Evolutionary conservation across 1,140 invertebrate species (phyloP), one percentile per base, ranked within the genome.

Genomic region (Oppia nitens): DNA sequence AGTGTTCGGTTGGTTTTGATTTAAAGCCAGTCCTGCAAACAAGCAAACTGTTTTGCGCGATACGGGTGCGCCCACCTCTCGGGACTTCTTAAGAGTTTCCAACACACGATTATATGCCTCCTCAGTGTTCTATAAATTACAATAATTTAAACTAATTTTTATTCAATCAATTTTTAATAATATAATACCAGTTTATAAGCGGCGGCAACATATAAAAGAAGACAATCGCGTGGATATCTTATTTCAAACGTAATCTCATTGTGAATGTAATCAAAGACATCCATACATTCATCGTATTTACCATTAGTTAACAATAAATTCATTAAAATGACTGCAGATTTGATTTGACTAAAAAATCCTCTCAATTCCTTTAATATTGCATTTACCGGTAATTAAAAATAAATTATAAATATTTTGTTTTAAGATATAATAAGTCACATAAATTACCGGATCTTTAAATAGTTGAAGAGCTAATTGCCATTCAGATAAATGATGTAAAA

Each of bases 101-200:
- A 78, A 68, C 2, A 77, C 78, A 69, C 76, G 79, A n/a, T 84
- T 70, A 3, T 80, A 76, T 67, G 81, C 78, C 65, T 85, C 78
- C 61, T 72, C 64, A 53, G 81, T 81, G 68, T 85, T 85, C 83
- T 86, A 67, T 51, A 57, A 57, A 3, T 12, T 6, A 9, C 4
- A 25, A 57, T 14, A 48, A 24, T n/a, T n/a, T n/a, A n/a, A n/a
- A n/a, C n/a, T 20, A 50, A 54, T 17, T 9, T 11, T 40, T 45
- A 47, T 45, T 54, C 9, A 20, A 11, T 29, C 14, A 24, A 11
- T 47, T 54, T 17, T 32, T 17, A 20, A 55, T n/a, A 47, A 50
- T 32, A 40, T 25, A n/a, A 75, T 74, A 86, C 84, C 72, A 84
- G 68, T 78, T 84, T 84, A 66, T 84, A 85, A 68, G 81, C 85